phyloP scores from a whole-genome alignment of 2,797 vertebrate species.

The Anguilla pacifica region DNA sequence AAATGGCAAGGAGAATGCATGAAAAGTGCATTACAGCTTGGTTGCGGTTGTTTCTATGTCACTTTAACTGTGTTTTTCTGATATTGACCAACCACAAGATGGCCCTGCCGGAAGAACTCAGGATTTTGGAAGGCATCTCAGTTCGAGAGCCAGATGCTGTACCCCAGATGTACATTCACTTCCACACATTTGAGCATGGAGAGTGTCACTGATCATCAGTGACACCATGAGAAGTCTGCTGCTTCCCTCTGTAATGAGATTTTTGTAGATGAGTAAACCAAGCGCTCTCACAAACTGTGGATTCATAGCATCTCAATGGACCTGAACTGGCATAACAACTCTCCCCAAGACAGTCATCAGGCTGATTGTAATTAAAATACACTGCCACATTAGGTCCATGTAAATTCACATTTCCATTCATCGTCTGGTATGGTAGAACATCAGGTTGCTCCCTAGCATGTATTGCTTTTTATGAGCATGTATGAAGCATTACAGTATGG shows the following conservation, averaged over 20 bases:
- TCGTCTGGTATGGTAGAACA: not conserved
- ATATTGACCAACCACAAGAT: not conserved
- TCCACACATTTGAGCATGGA: not conserved
- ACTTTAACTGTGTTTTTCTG: not conserved
- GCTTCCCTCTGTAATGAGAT: constrained; percentile 12
- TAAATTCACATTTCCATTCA: not conserved
- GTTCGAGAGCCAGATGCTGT: not conserved
- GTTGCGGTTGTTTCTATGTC: not conserved
- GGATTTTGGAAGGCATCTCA: not conserved
- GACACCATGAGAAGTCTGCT: not conserved
- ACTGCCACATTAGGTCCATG: not conserved
- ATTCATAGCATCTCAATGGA: not conserved
- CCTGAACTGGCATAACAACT: not conserved
- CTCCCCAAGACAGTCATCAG: not conserved
- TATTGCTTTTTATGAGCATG: not conserved
- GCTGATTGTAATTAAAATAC: not conserved
- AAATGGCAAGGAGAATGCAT: not conserved
- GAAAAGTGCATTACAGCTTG: not conserved
- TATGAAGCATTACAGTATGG: not conserved
- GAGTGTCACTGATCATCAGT: not conserved
- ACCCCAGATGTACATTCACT: not conserved
- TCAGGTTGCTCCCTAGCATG: not conserved
- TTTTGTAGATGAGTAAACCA: constrained; percentile 2
- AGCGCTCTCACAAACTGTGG: not conserved
- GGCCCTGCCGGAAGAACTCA: not conserved